phyloP scores from a whole-genome alignment of 2,113 vertebrate genomes.

The Xenotilapia flavipinnis region DNA sequence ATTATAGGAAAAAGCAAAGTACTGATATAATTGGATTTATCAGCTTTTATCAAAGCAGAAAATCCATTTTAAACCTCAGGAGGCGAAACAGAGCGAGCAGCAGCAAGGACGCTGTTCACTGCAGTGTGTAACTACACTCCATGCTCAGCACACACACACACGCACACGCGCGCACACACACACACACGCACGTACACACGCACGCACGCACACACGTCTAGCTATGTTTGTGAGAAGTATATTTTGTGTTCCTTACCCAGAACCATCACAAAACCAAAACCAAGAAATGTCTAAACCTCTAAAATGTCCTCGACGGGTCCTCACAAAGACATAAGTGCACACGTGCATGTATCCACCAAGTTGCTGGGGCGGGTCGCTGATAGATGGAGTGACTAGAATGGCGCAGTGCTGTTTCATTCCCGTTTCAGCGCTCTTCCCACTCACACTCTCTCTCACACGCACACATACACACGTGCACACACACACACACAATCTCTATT shows the following conservation, averaged over 20 bases:
- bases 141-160: not conserved
- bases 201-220: rapidly evolving
- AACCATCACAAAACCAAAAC: not conserved
- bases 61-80: conserved; percentile 7
- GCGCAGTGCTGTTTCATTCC: conserved; percentile 13
- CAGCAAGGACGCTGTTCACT: not conserved
- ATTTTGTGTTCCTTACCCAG: not conserved
- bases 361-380: conserved; percentile 16
- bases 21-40: conserved; percentile 11
- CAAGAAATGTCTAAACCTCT: not conserved
- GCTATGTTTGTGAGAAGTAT: not conserved
- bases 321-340: not conserved
- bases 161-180: rapidly evolving
- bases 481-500: not conserved
- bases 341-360: not conserved
- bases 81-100: not conserved
- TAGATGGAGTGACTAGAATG: conserved; percentile 34
- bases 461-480: not conserved
- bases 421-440: not conserved
- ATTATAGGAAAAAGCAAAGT: conserved; percentile 3
- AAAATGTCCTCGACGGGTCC: not conserved
- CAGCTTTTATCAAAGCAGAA: conserved; percentile 11
- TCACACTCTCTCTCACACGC: not conserved
- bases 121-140: not conserved
- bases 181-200: rapidly evolving